Evolutionary conservation across 2,113 vertebrate genomes (phyloP).

Genomic region (Macquaria australasica): DNA sequence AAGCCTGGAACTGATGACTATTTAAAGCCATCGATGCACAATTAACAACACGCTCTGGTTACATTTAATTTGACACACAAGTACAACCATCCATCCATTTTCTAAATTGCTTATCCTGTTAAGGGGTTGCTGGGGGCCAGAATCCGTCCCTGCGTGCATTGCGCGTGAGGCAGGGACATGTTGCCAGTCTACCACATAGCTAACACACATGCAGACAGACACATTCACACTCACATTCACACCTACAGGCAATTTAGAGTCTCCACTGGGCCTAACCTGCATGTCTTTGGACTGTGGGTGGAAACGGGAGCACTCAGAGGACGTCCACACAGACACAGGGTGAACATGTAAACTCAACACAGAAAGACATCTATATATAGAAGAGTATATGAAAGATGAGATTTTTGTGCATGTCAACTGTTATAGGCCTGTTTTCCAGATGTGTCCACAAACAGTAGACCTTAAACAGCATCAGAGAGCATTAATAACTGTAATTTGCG

Average conservation of each 20-base stretch:
- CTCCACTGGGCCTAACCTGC: conserved; percentile 20
- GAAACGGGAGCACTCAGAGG: conserved; percentile 19
- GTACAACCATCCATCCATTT: conserved; percentile 18
- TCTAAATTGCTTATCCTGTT: conserved; percentile 17
- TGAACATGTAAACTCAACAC: conserved; percentile 7
- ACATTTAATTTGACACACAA: not conserved
- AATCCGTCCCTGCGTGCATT: conserved; percentile 46
- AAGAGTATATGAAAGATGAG: not conserved
- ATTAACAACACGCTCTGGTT: conserved; percentile 27
- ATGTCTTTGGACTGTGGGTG: conserved; percentile 34
- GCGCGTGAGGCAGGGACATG: conserved; percentile 27
- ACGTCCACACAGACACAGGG: conserved; percentile 3
- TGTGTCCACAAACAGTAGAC: not conserved
- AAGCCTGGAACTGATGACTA: conserved; percentile 30
- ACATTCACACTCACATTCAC: conserved; percentile 61
- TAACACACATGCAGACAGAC: conserved; percentile 44
- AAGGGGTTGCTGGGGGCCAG: not conserved
- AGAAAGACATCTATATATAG: not conserved
- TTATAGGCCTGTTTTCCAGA: not conserved
- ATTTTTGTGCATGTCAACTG: conserved; percentile 2
- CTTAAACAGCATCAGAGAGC: not conserved
- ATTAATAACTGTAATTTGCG: not conserved
- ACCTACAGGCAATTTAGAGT: conserved; percentile 47
- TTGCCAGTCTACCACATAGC: conserved; percentile 52
- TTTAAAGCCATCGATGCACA: conserved; percentile 42